Evolutionary conservation across 2,797 vertebrate species (phyloP).

Genomic region (Tokudaia tokunoshimensis): DNA sequence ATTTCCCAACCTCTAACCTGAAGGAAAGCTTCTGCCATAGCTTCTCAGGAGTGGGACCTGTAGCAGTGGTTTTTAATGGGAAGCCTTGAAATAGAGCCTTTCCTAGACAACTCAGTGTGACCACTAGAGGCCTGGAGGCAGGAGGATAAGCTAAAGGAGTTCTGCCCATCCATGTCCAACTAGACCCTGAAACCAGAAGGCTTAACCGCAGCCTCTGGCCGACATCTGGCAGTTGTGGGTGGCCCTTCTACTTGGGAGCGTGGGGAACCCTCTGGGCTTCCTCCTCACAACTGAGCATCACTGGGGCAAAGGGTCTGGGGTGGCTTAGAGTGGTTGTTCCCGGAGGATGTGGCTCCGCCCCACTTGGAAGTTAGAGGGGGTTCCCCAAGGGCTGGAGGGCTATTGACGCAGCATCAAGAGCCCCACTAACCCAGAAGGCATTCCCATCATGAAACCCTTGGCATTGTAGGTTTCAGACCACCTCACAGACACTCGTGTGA

Average conservation of each 20-base stretch:
- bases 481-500: no score
- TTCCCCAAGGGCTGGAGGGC: neutral
- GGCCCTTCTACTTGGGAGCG: neutral
- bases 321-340: no score
- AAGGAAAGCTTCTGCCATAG: neutral
- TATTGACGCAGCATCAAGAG: neutral
- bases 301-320: neutral
- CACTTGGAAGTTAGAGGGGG: neutral
- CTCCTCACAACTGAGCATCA: neutral
- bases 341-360: neutral
- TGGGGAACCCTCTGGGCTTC: rapidly evolving
- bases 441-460: neutral
- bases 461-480: neutral
- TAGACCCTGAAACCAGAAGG: neutral
- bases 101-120: neutral
- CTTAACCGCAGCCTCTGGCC: neutral
- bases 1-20: neutral
- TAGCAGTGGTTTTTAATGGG: neutral
- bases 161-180: neutral
- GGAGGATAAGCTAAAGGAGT: neutral
- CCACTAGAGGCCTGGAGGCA: neutral
- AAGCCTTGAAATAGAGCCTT: neutral
- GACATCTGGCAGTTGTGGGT: rapidly evolving
- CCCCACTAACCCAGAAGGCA: neutral
- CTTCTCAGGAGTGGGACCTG: rapidly evolving